Conservation (phyloP, 2,797 vertebrate genomes). For the Kryptolebias ocellatus region DNA sequence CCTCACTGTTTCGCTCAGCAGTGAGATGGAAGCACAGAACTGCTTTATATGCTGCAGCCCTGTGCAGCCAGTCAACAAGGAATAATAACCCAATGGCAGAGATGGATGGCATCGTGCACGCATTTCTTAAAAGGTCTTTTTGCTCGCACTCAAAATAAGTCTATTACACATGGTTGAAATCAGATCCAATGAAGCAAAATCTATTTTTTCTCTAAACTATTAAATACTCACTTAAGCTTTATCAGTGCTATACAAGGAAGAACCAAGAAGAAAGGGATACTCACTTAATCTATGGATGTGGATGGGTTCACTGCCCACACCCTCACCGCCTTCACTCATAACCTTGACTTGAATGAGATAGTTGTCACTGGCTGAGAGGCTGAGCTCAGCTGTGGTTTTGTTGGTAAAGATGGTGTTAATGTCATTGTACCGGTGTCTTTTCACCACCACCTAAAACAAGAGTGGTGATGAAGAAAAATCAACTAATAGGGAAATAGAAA, state of each 20-base stretch:
- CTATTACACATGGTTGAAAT: constrained; percentile 64
- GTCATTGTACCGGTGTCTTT: constrained; percentile 82
- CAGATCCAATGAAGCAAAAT: constrained; percentile 60
- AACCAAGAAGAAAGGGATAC: constrained; percentile 51
- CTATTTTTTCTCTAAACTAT: constrained; percentile 57
- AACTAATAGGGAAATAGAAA: constrained; percentile 19
- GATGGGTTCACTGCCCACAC: constrained; percentile 90
- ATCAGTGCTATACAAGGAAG: constrained; percentile 30
- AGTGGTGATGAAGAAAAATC: constrained; percentile 1
- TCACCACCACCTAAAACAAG: constrained; percentile 86
- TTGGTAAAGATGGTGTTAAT: constrained; percentile 82
- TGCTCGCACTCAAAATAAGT: constrained; percentile 65
- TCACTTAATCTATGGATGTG: constrained; percentile 92
- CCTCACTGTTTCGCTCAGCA: constrained; percentile 63
- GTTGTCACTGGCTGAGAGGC: constrained; percentile 86
- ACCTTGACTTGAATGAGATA: constrained; percentile 92
- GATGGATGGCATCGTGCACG: constrained; percentile 73
- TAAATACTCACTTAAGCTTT: constrained; percentile 51
- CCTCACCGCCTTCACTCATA: constrained; percentile 88
- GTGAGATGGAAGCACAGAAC: constrained; percentile 56
- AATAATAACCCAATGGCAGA: constrained; percentile 83
- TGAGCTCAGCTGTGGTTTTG: constrained; percentile 85
- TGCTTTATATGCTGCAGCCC: constrained; percentile 77
- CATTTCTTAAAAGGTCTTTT: constrained; percentile 81
- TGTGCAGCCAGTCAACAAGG: constrained; percentile 80